Conservation (phyloP, 2,113 vertebrate genomes). For the Piprites chloris region DNA sequence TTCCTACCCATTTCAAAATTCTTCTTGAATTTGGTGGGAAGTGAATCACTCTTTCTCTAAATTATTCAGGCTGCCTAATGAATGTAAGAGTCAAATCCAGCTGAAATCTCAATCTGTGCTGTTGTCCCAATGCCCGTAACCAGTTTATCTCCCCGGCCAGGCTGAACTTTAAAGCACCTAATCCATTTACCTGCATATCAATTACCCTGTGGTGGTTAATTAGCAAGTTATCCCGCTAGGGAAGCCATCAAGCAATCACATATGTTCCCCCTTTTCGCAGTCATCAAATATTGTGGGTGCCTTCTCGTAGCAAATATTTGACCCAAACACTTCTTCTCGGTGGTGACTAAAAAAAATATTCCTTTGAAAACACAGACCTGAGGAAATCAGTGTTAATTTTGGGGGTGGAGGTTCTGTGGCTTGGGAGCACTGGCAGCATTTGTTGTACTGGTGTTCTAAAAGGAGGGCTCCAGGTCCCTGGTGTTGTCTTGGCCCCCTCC, state of each 20-base stretch:
- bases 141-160: background rate
- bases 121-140: background rate
- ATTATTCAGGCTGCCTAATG: background rate
- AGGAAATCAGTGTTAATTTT: fast-evolving
- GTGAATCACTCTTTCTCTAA: background rate
- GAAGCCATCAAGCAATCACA: background rate
- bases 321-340: background rate
- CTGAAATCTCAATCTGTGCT: background rate
- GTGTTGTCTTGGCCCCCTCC: fast-evolving
- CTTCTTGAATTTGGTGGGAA: background rate
- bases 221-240: background rate
- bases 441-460: background rate
- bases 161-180: background rate
- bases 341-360: background rate
- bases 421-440: background rate
- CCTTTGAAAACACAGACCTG: background rate
- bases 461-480: background rate
- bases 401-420: background rate
- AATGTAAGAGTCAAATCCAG: background rate
- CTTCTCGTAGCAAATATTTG: background rate
- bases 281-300: background rate
- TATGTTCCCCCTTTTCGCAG: background rate
- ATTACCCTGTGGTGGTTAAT: background rate
- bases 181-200: background rate
- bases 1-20: background rate